A percentile compares a stretch with the other conserved stretches of the same genome.
phyloP scores from a whole-genome alignment of 92 coral and sea anemone species.

The Muricea muricata region DNA sequence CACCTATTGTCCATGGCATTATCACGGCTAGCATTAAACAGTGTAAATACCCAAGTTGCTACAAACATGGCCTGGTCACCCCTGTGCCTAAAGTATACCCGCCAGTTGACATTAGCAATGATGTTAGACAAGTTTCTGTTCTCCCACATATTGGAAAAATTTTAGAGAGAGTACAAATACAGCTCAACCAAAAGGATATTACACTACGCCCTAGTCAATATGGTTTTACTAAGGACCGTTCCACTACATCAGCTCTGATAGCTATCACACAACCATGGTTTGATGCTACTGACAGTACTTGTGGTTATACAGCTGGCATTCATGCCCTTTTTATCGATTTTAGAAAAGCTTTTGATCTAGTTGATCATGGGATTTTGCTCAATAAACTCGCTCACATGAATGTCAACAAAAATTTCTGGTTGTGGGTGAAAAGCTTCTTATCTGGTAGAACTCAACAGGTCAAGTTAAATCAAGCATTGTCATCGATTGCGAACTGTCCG shows the following conservation, averaged over 20 bases:
- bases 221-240: constrained; percentile 39
- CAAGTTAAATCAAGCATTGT: constrained; percentile 1
- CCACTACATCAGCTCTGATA: constrained; percentile 40
- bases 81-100: constrained; percentile 22
- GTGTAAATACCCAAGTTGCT: constrained; percentile 21
- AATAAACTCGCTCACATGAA: no score
- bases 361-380: no score
- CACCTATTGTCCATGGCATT: constrained; percentile 22
- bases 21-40: constrained; percentile 30
- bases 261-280: constrained; percentile 22
- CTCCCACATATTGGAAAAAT: constrained; percentile 24
- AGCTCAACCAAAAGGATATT: constrained; percentile 2
- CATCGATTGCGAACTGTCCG: constrained; percentile 7
- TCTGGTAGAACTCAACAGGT: no score
- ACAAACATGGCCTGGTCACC: constrained; percentile 31
- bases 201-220: constrained; percentile 25
- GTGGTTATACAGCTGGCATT: no score
- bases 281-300: not conserved
- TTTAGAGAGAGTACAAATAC: constrained; percentile 28
- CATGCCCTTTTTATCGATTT: no score
- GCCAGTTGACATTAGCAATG: constrained; percentile 21
- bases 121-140: constrained; percentile 14
- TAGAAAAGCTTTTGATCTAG: no score
- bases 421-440: no score
- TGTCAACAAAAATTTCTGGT: no score